These are phyloP conservation scores for Arctopsyche grandis DNA, from an alignment of 1,140 invertebrate species.

Conservation along the genomic window DNA sequence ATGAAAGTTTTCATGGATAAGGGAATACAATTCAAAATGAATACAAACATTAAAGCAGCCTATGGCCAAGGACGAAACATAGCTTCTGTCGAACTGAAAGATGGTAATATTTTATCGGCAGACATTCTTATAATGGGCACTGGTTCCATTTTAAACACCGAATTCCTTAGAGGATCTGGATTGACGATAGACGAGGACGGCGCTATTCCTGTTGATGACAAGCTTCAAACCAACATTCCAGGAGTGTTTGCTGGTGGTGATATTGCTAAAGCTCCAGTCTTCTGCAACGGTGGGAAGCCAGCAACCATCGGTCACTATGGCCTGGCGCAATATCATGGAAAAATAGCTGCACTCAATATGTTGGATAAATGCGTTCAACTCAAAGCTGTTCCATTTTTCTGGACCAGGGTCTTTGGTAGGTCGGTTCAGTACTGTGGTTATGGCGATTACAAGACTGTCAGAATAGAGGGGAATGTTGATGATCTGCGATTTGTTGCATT, in stretches of 20 bases:
- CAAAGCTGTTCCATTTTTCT: constrained; percentile 89
- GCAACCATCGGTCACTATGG: constrained; percentile 90
- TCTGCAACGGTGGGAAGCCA: constrained; percentile 68
- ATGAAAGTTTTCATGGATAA: constrained; percentile 73
- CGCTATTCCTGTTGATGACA: constrained; percentile 77
- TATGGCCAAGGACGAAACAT: constrained; percentile 70
- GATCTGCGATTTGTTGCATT: constrained; percentile 87
- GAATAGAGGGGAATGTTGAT: constrained; percentile 81
- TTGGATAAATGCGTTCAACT: constrained; percentile 69
- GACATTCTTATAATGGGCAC: constrained; percentile 87
- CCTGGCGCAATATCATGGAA: constrained; percentile 89
- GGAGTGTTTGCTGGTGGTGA: constrained; percentile 91
- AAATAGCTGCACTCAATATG: constrained; percentile 87
- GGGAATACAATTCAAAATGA: constrained; percentile 78
- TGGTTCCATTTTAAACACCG: constrained; percentile 82
- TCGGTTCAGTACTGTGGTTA: constrained; percentile 89
- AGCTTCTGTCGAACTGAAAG: constrained; percentile 73
- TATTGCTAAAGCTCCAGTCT: constrained; percentile 88
- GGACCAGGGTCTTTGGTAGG: constrained; percentile 89
- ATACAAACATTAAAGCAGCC: constrained; percentile 70
- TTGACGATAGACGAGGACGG: constrained; percentile 76
- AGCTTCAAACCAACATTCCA: constrained; percentile 80
- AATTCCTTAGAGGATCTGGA: constrained; percentile 80
- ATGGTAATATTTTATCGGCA: constrained; percentile 75
- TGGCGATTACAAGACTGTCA: constrained; percentile 75